Evolutionary conservation across 2,797 vertebrate genomes (phyloP).

Genomic region (Neosilurus mollespiculum): DNA sequence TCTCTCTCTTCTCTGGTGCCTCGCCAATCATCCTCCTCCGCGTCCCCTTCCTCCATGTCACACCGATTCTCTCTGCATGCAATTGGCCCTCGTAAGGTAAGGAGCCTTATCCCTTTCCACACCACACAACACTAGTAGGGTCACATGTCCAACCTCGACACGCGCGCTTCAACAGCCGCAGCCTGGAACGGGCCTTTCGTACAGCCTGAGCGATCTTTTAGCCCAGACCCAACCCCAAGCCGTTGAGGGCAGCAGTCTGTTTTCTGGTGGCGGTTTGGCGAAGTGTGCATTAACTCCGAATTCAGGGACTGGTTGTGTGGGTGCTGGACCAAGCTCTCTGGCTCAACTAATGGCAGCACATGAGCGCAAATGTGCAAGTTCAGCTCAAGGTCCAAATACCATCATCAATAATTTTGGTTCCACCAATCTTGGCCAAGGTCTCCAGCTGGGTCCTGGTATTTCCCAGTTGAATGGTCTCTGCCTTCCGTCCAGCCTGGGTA

Average conservation of each 20-base stretch:
- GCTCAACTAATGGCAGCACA: slow-evolving; percentile 69
- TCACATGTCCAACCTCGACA: slow-evolving; percentile 55
- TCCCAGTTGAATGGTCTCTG: background rate
- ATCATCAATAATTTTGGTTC: background rate
- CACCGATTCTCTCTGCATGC: slow-evolving; percentile 70
- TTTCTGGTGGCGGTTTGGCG: background rate
- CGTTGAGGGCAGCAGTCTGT: slow-evolving; percentile 41
- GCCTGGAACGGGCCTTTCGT: slow-evolving; percentile 6
- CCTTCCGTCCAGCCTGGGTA: background rate
- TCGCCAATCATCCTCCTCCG: slow-evolving; percentile 20
- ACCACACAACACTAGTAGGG: slow-evolving; percentile 66
- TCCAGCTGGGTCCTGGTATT: slow-evolving; percentile 43
- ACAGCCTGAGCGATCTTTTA: slow-evolving; percentile 50
- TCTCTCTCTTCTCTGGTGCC: slow-evolving; percentile 38
- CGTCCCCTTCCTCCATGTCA: background rate
- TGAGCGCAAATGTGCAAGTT: slow-evolving; percentile 50
- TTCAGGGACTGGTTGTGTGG: background rate
- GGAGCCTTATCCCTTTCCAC: slow-evolving; percentile 85
- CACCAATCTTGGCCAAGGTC: slow-evolving; percentile 44
- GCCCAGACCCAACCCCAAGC: slow-evolving; percentile 54
- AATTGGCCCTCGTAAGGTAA: slow-evolving; percentile 99
- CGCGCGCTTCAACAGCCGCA: slow-evolving; percentile 25
- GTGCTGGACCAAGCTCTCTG: slow-evolving; percentile 60
- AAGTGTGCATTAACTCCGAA: slow-evolving; percentile 8
- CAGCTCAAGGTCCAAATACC: slow-evolving; percentile 24